These are phyloP conservation scores for Cancer borealis DNA, from an alignment of 2,888 invertebrate species.

Conservation along the genomic window DNA sequence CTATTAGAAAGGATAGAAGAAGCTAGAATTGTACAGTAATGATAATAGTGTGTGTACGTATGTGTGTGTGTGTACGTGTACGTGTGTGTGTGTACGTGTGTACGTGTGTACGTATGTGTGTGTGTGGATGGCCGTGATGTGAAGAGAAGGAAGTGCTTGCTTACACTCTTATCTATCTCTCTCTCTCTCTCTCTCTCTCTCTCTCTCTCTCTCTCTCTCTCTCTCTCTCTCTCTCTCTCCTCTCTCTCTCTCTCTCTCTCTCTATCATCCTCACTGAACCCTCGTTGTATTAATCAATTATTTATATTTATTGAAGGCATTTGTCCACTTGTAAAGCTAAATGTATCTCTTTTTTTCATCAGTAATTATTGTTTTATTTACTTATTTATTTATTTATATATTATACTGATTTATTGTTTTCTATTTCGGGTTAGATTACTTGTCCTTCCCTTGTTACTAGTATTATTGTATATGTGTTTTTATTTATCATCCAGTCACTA, in stretches of 20 bases:
- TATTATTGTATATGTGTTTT: background rate
- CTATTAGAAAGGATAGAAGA: too few relatives aligned
- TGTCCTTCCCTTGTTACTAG: too few relatives aligned
- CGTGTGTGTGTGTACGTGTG: background rate
- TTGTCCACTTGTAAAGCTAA: background rate
- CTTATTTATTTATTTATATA: background rate
- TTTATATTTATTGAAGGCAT: background rate
- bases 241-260: background rate
- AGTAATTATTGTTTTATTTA: background rate
- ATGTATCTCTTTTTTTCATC: background rate
- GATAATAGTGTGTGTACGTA: too few relatives aligned
- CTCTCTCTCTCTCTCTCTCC: background rate
- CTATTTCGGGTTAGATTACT: background rate
- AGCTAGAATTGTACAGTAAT: too few relatives aligned
- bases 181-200: background rate
- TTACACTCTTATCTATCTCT: too few relatives aligned
- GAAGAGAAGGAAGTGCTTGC: background rate
- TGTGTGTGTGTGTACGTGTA: background rate
- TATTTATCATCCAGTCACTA: too few relatives aligned
- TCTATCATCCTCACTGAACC: background rate
- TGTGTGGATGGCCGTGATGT: background rate
- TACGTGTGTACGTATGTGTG: background rate
- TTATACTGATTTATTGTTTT: background rate
- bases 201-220: background rate
- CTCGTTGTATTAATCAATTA: background rate